phyloP scores from a whole-genome alignment of 1,140 invertebrate genomes.

The Samia ricini region DNA sequence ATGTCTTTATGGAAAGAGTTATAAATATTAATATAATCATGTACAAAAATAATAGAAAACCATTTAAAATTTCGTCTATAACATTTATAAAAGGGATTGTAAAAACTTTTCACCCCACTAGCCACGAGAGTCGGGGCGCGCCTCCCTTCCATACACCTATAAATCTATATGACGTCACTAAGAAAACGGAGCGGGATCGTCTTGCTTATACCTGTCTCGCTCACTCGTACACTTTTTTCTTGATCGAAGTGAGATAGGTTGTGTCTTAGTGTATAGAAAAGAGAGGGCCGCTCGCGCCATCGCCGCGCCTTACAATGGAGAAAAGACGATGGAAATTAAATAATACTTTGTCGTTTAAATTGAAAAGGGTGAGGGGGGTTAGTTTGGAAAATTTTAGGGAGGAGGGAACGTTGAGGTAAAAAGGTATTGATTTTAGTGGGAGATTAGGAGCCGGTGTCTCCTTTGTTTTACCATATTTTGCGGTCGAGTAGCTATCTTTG shows the following conservation, averaged over 20 bases:
- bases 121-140: constrained; percentile 36
- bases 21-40: background rate
- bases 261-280: constrained; percentile 57
- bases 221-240: constrained; percentile 43
- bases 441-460: constrained; percentile 44
- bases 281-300: constrained; percentile 40
- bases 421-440: constrained; percentile 70
- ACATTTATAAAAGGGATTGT: constrained; percentile 55
- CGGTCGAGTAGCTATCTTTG: constrained; percentile 13
- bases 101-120: constrained; percentile 54
- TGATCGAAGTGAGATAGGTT: constrained; percentile 35
- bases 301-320: constrained; percentile 67
- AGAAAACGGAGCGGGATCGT: constrained; percentile 62
- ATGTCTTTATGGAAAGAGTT: too few species aligned
- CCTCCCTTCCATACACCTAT: constrained; percentile 55
- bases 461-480: constrained; percentile 43
- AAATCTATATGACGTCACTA: constrained; percentile 75
- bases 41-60: background rate
- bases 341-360: constrained; percentile 76
- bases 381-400: constrained; percentile 62
- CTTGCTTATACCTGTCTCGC: constrained; percentile 56
- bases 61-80: constrained; percentile 31
- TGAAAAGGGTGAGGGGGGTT: constrained; percentile 53
- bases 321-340: constrained; percentile 75
- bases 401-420: constrained; percentile 62